Evolutionary conservation across 2,797 vertebrate species (phyloP).

Genomic region (Orestias chungarensis): DNA sequence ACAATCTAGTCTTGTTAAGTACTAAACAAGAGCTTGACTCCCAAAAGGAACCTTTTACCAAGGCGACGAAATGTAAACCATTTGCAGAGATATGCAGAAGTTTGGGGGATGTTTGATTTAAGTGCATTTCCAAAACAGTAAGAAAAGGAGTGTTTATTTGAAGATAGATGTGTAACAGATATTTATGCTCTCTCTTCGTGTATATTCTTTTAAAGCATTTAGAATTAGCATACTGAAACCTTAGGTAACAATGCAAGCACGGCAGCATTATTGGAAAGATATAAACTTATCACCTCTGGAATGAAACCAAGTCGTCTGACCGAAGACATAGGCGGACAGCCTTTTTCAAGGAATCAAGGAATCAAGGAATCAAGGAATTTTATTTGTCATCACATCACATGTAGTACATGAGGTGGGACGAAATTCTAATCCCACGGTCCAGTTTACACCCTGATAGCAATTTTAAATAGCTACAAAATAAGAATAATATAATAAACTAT

Average conservation of each 20-base stretch:
- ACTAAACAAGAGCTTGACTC: constrained; percentile 23
- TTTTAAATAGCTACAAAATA: too few relatives aligned
- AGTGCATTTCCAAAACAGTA: constrained; percentile 1
- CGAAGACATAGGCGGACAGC: constrained; percentile 54
- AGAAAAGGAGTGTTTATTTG: constrained; percentile 22
- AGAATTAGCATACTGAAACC: constrained; percentile 11
- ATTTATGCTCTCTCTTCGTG: neutral
- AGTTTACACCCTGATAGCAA: too few relatives aligned
- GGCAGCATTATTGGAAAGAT: constrained; percentile 35
- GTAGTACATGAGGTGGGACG: too few relatives aligned
- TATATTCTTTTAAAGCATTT: neutral
- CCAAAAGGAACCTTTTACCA: constrained; percentile 25
- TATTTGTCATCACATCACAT: too few relatives aligned
- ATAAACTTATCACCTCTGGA: constrained; percentile 47
- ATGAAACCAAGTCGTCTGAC: constrained; percentile 51
- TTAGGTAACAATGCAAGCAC: constrained; percentile 13
- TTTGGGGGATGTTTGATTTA: constrained; percentile 1
- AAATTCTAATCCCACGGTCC: too few relatives aligned
- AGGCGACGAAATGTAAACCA: constrained; percentile 27
- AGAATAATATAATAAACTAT: too few relatives aligned
- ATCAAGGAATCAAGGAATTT: too few relatives aligned
- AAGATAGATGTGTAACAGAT: constrained; percentile 28
- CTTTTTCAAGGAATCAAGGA: too few relatives aligned
- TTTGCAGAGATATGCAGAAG: constrained; percentile 1
- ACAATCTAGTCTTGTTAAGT: constrained; percentile 37